Evolutionary conservation across 2,797 vertebrate species (phyloP), one percentile per base, ranked within the genome.

Genomic region (Buceros bicornis): DNA sequence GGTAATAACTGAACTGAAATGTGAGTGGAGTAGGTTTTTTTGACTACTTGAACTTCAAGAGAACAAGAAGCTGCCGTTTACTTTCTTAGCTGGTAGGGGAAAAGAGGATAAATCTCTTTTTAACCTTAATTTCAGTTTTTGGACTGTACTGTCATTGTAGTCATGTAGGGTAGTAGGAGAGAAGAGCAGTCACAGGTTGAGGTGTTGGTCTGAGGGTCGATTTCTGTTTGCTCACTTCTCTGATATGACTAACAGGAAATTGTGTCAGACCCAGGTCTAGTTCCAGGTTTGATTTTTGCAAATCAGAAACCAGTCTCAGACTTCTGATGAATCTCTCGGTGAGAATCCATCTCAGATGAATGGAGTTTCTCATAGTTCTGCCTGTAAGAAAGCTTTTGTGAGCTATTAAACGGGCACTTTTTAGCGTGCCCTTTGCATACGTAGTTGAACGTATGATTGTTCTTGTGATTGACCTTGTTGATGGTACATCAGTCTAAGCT

Each of bases 1-100:
- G n/a, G 65, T 90, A 87, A 56, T 70, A 93, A 62, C 70, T 94
- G 72, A 94, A 77, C 42, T 42, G 79, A 33, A 62, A 72, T 69
- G 77, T 54, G 45, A 43, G 10, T 15, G 33, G 43, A 74, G n/a
- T 33, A 60, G 42, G 48, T 84, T 90, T 78, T 64, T 28, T 81
- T 28, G 53, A 82, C 40, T 40, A 11, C 40, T 84, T 72, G 33
- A 54, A 79, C 37, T 82, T 77, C 6, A 66, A 62, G 26, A 78
- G 54, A 45, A 21, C 17, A 17, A 33, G 35, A 16, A 76, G 43
- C n/a, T 88, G n/a, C 28, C 71, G 42, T 82, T 93, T 87, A 9
- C 45, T 74, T 88, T 66, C 40, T 60, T 72, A 53, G 24, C 42
- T 40, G 56, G 16, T 43, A 33, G 9, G 13, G 19, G 20, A 9